Base-by-base conservation (phyloP, 1,140 invertebrate species). In the Macrobrachium nipponense region DNA sequence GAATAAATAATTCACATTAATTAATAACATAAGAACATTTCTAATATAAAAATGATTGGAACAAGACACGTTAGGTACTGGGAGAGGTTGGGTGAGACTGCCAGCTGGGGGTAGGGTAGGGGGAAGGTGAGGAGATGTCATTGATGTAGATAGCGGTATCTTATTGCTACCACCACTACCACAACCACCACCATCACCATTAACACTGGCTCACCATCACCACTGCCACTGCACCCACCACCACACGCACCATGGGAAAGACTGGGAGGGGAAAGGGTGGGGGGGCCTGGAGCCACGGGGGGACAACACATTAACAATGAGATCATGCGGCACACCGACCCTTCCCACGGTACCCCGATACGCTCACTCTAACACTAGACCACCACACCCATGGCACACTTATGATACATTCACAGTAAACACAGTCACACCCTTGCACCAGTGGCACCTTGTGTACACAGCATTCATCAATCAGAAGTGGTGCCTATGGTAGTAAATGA, bases 1-100 rank as follows among this genome's bases (percentile, higher is more conserved):
- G 80, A 82, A 82, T 82, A 82, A 82, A 82, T 82, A 82, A 82
- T 66, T 64, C 66, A 72, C 68, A 82, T 72, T 72, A 82, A 82
- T 51, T 73, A 58, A 72, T 82, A 82, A 82, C 64, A 82, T 18
- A 82, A 73, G 80, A 82, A 82, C 80, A 73, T 82, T 82, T 82
- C 80, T 82, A 82, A 73, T 82, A 82, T 73, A 82, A 59, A 82
- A 82, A 72, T 59, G 66, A 82, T 59, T 82, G 66, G 68, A 82
- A 82, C 80, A 70, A 80, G 78, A 80, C 78, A 80, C 78, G 78
- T 80, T 80, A 80, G 78, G 78, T 80, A 80, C 78, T 44, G 78
- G 78, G 78, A 80, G 61, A 80, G 78, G 78, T 80, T 80, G 78
- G 78, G 78, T 80, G 78, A 80, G 78, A 80, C 78, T 43, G 78